phyloP scores from a whole-genome alignment of 2,797 vertebrate genomes.

The Rallus crepitans region DNA sequence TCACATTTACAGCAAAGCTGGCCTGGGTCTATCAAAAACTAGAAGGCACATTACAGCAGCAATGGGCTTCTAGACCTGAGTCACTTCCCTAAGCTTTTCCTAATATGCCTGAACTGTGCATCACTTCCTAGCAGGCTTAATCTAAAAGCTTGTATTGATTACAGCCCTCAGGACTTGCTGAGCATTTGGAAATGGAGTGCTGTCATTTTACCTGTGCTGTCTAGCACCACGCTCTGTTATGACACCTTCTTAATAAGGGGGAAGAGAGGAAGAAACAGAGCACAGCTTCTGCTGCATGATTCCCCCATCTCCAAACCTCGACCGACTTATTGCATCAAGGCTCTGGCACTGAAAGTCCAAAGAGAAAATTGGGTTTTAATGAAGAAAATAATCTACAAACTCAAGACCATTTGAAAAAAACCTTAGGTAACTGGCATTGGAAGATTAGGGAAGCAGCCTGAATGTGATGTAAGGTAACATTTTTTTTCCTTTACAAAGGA shows the following conservation, averaged over 20 bases:
- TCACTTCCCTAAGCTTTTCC: neutral
- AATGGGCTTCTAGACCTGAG: neutral
- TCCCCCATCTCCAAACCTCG: neutral
- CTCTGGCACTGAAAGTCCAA: neutral
- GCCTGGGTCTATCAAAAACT: neutral
- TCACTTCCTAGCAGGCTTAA: neutral
- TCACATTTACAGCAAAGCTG: neutral
- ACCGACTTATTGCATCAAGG: neutral
- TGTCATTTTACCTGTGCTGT: neutral
- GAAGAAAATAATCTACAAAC: conserved; percentile 38
- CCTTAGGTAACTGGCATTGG: neutral
- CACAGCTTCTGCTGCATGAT: neutral
- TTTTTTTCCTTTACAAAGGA: too few relatives aligned
- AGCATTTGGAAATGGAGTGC: neutral
- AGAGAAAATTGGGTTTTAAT: neutral
- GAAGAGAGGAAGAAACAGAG: neutral
- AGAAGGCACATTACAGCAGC: neutral
- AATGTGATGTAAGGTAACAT: neutral
- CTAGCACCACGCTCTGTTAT: neutral
- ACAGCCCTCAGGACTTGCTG: conserved; percentile 1
- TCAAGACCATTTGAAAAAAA: neutral
- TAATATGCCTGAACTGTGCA: neutral
- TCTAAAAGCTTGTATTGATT: conserved; percentile 16
- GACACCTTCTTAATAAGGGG: conserved; percentile 6
- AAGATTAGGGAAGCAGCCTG: neutral